Conservation (phyloP, 2,113 vertebrate species). For the Felis catus region DNA sequence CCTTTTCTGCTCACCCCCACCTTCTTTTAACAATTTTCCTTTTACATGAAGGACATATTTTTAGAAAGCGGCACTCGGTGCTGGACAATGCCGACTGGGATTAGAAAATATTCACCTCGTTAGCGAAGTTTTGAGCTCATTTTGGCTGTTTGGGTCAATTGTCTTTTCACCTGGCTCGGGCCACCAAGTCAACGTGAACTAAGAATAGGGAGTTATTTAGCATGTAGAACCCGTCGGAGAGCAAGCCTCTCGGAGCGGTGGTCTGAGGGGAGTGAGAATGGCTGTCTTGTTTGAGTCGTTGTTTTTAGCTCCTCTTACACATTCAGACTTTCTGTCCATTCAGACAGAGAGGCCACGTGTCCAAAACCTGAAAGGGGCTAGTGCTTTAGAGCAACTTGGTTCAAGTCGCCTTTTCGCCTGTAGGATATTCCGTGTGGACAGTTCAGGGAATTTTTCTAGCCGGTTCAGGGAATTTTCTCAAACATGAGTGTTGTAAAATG, state of each 20-base stretch:
- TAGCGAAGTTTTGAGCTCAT: slow-evolving; percentile 61
- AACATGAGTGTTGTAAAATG: neutral
- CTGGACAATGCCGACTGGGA: slow-evolving; percentile 33
- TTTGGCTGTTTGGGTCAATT: slow-evolving; percentile 71
- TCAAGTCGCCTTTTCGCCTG: slow-evolving; percentile 49
- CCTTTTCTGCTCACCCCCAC: slow-evolving; percentile 44
- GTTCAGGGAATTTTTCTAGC: neutral
- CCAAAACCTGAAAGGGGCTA: slow-evolving; percentile 54
- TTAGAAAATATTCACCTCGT: slow-evolving; percentile 59
- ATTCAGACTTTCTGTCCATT: slow-evolving; percentile 77
- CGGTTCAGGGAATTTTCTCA: neutral
- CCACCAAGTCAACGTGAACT: slow-evolving; percentile 76
- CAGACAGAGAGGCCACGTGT: slow-evolving; percentile 71
- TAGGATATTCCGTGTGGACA: neutral
- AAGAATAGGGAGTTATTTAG: slow-evolving; percentile 82
- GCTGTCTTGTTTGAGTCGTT: slow-evolving; percentile 78
- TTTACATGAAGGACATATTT: slow-evolving; percentile 57
- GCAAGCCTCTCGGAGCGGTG: slow-evolving; percentile 64
- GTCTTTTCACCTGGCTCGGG: slow-evolving; percentile 84
- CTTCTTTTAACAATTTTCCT: slow-evolving; percentile 76
- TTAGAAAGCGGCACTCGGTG: slow-evolving; percentile 65
- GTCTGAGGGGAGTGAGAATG: slow-evolving; percentile 69
- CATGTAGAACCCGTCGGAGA: slow-evolving; percentile 70
- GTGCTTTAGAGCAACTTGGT: slow-evolving; percentile 43
- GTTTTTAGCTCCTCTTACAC: slow-evolving; percentile 69